Percentiles rank a stretch among this genome's conserved stretches.
These are phyloP conservation scores for Microctenopoma lineatum DNA, from an alignment of 2,797 vertebrate genomes.

Conservation along the genomic window DNA sequence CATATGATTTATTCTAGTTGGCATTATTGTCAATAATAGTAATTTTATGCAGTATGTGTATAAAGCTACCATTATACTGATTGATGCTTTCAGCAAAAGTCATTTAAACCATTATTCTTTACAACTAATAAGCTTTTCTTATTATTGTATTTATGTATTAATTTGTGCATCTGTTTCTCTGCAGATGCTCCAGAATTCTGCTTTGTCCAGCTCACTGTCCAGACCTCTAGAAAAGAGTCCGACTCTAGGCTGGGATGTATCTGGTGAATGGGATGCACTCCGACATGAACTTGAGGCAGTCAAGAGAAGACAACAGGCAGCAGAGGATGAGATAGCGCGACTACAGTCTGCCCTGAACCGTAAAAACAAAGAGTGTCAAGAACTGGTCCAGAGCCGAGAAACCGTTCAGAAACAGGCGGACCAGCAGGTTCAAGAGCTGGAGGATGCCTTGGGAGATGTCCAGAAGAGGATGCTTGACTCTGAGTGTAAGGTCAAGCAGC, in stretches of 20 bases:
- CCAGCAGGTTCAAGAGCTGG: conserved; percentile 91
- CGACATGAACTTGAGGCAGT: conserved; percentile 83
- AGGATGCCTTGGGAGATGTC: conserved; percentile 94
- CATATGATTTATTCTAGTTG: neutral
- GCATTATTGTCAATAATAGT: neutral
- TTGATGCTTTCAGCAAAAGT: no score
- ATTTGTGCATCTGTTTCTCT: conserved; percentile 20
- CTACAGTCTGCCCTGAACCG: conserved; percentile 87
- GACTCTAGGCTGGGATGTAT: conserved; percentile 42
- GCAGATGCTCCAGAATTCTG: conserved; percentile 69
- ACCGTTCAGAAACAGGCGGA: conserved; percentile 89
- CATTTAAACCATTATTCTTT: no score
- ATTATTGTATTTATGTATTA: no score
- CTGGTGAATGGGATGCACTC: conserved; percentile 75
- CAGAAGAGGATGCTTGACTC: conserved; percentile 98
- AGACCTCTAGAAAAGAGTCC: conserved; percentile 86
- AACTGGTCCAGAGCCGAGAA: conserved; percentile 85
- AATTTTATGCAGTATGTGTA: no score
- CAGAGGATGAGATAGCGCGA: conserved; percentile 74
- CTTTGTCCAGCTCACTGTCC: conserved; percentile 84
- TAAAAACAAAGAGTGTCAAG: conserved; percentile 88
- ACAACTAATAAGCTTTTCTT: neutral
- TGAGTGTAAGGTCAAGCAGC: conserved; percentile 95
- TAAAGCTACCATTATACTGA: no score
- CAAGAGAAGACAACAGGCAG: conserved; percentile 82